Evolutionary conservation across 2,888 invertebrate species (phyloP), one percentile per base, ranked within the genome.

Genomic region (Pseudococcus viburni): DNA sequence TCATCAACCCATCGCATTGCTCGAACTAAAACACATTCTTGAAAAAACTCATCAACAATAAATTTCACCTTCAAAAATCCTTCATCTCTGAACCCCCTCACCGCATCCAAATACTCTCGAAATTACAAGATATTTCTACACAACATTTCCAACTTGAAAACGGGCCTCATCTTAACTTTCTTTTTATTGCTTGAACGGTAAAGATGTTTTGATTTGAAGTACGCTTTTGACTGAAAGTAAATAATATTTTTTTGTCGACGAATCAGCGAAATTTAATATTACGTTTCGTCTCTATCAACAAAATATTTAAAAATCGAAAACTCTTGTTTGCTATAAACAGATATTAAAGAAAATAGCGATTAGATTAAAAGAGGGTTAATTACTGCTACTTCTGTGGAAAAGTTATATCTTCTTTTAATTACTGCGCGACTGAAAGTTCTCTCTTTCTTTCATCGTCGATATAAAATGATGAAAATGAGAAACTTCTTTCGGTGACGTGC

Each of bases 181-280:
- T 73, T 33, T 33, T 73, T 73, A 73, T 33, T 73, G 26, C 68
- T 73, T 73, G 12, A 73, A 73, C 68, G n/a, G 59, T 59, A 64
- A 84, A 55, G 51, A 85, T 85, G 22, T 48, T 84, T 26, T 59
- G 59, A 59, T 85, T 85, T 85, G 55, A 85, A 85, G 85, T 55
- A 59, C 85, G 59, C 59, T 85, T 59, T 39, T 51, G 33, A 85
- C 55, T 48, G 59, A 59, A 85, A 85, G 59, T 85, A 85, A 59
- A 85, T 59, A 85, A 64, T 33, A 15, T 73, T 84, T 85, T 85
- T 85, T 85, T 59, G 85, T 39, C 55, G 85, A 59, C 85, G 85
- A 85, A 85, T 85, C 85, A 85, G 85, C 85, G n/a, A 85, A 85
- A 85, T 85, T 85, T 85, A 85, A 85, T 85, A 85, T 85, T 48